Percentiles rank a stretch among this genome's conserved stretches.
Conservation (phyloP, 2,888 invertebrate species). For the Helleia helle region DNA sequence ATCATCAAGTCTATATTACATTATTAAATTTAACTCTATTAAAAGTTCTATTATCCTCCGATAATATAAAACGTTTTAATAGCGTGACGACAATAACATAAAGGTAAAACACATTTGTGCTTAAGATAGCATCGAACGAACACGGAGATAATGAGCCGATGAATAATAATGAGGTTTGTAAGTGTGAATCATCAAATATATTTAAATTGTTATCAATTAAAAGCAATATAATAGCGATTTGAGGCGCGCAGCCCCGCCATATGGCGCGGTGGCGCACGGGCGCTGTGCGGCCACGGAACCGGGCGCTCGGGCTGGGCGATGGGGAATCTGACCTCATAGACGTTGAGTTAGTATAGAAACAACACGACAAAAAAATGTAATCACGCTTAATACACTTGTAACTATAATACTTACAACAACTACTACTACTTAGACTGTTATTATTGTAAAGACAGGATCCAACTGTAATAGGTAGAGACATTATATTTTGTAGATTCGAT, state of each 20-base stretch:
- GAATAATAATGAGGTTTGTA: constrained; percentile 69
- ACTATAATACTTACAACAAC: too few species aligned
- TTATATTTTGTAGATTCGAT: too few species aligned
- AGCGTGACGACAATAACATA: constrained; percentile 56
- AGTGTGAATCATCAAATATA: constrained; percentile 75
- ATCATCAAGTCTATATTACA: too few species aligned
- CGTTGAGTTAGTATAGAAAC: too few species aligned
- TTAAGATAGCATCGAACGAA: constrained; percentile 61
- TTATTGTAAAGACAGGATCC: too few species aligned
- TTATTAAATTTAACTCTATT: constrained; percentile 1
- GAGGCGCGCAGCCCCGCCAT: constrained; percentile 60
- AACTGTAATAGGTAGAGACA: too few species aligned
- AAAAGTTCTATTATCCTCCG: background rate
- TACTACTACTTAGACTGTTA: too few species aligned
- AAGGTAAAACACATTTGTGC: constrained; percentile 66
- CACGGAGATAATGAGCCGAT: constrained; percentile 69
- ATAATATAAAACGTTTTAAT: constrained; percentile 27
- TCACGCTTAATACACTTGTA: too few species aligned
- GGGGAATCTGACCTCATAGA: too few species aligned
- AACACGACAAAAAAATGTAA: too few species aligned
- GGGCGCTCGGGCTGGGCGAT: background rate
- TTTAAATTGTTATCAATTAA: constrained; percentile 75
- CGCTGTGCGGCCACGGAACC: constrained; percentile 35
- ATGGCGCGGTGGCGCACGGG: constrained; percentile 54
- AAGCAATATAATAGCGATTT: constrained; percentile 74